Conservation (phyloP, 2,888 invertebrate genomes). For the Ectropis crepuscularia region DNA sequence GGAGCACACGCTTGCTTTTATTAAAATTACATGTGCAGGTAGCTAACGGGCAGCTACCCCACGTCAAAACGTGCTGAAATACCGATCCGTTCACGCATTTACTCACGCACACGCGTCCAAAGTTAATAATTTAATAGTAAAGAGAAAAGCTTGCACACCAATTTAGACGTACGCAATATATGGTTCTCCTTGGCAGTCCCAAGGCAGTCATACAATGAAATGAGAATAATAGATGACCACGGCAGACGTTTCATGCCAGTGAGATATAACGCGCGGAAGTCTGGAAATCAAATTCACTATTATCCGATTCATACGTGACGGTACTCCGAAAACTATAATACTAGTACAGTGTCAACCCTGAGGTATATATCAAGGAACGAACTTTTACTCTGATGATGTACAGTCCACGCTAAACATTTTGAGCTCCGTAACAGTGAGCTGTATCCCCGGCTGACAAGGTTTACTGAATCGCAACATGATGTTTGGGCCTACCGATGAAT, state of each 20-base stretch:
- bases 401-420: too few relatives aligned
- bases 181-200: conserved; percentile 19
- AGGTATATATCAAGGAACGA: too few relatives aligned
- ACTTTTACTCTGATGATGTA: too few relatives aligned
- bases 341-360: not conserved
- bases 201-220: conserved; percentile 16
- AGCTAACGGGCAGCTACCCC: conserved; percentile 32
- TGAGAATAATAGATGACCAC: conserved; percentile 17
- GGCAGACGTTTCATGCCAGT: conserved; percentile 6
- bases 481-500: too few relatives aligned
- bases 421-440: too few relatives aligned
- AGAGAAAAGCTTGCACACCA: conserved; percentile 26
- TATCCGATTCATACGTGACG: not conserved
- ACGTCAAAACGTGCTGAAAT: conserved; percentile 36
- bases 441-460: too few relatives aligned
- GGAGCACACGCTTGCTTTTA: conserved; percentile 48
- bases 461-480: too few relatives aligned
- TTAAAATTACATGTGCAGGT: conserved; percentile 47
- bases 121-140: conserved; percentile 28
- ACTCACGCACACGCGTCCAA: conserved; percentile 25
- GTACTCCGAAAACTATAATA: conserved; percentile 15
- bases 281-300: conserved; percentile 6
- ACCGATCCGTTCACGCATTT: conserved; percentile 24
- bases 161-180: conserved; percentile 12
- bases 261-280: conserved; percentile 6